Percentiles rank a stretch among this genome's conserved stretches.
phyloP scores from a whole-genome alignment of 2,113 vertebrate species.

The Irena cyanogastra region DNA sequence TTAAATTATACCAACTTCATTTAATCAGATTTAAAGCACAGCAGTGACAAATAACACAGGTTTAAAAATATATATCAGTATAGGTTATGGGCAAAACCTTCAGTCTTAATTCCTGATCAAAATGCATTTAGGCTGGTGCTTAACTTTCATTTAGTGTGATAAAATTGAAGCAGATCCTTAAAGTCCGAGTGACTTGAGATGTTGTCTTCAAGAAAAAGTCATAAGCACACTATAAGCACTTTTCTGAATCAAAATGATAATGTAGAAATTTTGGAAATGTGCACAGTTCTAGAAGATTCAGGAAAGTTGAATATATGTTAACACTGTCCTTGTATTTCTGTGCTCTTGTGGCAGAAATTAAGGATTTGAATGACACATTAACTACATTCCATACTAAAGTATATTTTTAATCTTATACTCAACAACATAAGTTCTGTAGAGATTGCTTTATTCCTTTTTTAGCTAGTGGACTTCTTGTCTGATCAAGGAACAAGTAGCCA shows the following conservation, averaged over 20 bases:
- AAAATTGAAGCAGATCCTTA: not conserved
- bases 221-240: not conserved
- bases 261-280: not conserved
- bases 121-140: not conserved
- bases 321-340: not conserved
- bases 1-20: constrained; percentile 28
- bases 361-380: not conserved
- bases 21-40: constrained; percentile 28
- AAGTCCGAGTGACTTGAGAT: not conserved
- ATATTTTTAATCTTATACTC: not conserved
- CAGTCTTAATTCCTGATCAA: not conserved
- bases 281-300: not conserved
- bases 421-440: not conserved
- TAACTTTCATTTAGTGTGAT: not conserved
- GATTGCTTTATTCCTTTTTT: constrained; percentile 13
- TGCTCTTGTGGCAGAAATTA: not conserved
- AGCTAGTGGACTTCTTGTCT: not conserved
- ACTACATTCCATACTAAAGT: not conserved
- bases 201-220: not conserved
- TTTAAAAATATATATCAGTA: not conserved
- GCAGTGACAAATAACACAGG: not conserved
- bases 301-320: not conserved
- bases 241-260: not conserved
- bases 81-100: not conserved
- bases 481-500: not conserved